Evolutionary conservation across 2,797 vertebrate genomes (phyloP).

Genomic region (Glossophaga mutica): DNA sequence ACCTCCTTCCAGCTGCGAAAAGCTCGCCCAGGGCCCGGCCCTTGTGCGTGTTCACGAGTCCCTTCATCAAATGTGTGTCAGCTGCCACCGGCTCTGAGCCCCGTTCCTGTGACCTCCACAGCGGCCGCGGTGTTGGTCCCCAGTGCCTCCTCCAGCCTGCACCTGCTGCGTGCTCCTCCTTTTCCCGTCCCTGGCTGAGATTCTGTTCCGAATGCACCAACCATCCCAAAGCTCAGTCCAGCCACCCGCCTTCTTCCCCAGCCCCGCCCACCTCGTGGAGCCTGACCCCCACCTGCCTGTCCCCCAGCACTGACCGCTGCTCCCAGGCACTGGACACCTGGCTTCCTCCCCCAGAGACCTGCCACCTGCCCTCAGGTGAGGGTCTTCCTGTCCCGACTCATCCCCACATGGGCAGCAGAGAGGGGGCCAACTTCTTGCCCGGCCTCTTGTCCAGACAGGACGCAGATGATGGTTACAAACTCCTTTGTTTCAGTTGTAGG

Average conservation of each 20-base stretch:
- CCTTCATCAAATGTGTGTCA: background rate
- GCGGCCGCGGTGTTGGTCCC: accelerated
- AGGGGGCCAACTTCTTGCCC: background rate
- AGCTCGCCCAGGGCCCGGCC: background rate
- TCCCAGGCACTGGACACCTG: background rate
- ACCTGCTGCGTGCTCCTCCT: background rate
- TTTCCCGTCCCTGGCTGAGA: background rate
- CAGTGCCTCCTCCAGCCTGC: background rate
- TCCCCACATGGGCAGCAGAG: background rate
- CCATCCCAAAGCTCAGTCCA: no score
- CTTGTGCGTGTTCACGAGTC: background rate
- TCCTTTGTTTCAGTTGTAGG: background rate
- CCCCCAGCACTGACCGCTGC: background rate
- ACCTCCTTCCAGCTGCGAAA: background rate
- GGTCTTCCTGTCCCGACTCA: background rate
- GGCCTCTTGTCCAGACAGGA: background rate
- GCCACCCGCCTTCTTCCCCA: background rate
- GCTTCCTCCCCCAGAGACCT: background rate
- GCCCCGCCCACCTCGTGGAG: background rate
- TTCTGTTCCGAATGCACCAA: background rate
- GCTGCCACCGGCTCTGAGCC: background rate
- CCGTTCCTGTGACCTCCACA: accelerated
- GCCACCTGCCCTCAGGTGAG: background rate
- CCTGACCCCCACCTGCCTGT: background rate
- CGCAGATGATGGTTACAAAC: background rate